Evolutionary conservation across 2,113 vertebrate species (phyloP).

Genomic region (Trichechus manatus): DNA sequence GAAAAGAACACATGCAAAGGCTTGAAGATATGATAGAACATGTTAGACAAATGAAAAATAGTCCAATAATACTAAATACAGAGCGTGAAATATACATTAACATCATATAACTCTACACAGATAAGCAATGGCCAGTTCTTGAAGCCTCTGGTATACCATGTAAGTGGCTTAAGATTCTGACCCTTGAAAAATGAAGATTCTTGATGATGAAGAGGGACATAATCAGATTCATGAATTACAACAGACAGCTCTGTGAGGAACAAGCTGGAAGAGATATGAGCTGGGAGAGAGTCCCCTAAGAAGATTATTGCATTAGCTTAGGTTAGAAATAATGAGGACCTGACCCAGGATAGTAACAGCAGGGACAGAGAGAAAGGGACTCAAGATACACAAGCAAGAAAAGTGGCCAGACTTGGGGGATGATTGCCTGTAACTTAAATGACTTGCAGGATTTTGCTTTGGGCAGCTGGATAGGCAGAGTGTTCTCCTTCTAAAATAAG

Average conservation of each 20-base stretch:
- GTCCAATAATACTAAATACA: not conserved
- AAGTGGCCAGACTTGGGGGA: not conserved
- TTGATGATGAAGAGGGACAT: too few relatives aligned
- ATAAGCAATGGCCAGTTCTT: not conserved
- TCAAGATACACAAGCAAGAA: not conserved
- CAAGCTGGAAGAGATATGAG: not conserved
- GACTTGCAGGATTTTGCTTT: not conserved
- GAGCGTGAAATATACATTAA: not conserved
- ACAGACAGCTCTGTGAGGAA: not conserved
- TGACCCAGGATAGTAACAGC: not conserved
- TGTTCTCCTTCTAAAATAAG: not conserved
- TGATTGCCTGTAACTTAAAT: not conserved
- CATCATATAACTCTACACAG: not conserved
- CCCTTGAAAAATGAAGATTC: not conserved
- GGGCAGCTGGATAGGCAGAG: not conserved
- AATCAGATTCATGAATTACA: not conserved
- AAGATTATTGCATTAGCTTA: not conserved
- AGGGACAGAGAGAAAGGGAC: not conserved
- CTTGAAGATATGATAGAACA: not conserved
- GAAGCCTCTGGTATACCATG: not conserved
- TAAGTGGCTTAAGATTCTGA: not conserved
- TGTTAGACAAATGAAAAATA: not conserved
- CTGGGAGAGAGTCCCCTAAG: not conserved
- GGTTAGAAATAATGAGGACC: not conserved
- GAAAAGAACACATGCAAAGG: not conserved